phyloP scores from a whole-genome alignment of 2,113 vertebrate species.

The Peromyscus californicus region DNA sequence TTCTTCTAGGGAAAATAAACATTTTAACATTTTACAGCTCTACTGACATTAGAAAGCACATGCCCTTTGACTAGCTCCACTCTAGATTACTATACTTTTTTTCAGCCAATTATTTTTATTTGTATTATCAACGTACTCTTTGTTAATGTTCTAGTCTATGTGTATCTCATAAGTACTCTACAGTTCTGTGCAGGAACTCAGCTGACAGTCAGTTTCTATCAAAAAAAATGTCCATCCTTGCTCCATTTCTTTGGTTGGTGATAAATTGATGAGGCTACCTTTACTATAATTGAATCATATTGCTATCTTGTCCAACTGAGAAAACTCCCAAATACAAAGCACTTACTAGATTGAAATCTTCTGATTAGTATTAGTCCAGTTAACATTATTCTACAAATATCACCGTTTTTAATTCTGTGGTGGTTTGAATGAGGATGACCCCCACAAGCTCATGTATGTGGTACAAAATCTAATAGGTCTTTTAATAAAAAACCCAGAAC shows the following conservation, averaged over 20 bases:
- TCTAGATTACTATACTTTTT: background rate
- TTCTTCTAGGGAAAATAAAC: slow-evolving; percentile 8
- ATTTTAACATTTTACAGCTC: slow-evolving; percentile 40
- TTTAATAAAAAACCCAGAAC: too few relatives aligned
- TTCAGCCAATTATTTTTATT: slow-evolving; percentile 52
- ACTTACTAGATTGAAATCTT: slow-evolving; percentile 35
- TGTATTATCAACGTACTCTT: slow-evolving; percentile 29
- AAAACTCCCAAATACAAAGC: slow-evolving; percentile 8
- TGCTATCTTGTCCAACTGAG: background rate
- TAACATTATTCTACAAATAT: background rate
- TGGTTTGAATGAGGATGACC: background rate
- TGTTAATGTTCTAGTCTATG: background rate
- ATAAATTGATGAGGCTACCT: background rate
- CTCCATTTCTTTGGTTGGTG: background rate
- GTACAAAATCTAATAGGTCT: too few relatives aligned
- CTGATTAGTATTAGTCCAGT: background rate
- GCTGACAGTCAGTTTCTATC: background rate
- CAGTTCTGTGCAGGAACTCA: slow-evolving; percentile 25
- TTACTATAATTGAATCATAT: background rate
- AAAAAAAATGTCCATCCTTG: slow-evolving; percentile 2
- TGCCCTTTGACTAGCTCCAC: background rate
- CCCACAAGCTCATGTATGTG: background rate
- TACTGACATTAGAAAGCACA: slow-evolving; percentile 32
- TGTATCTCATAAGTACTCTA: background rate
- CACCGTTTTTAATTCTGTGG: background rate